Conservation (phyloP, 2,113 vertebrate species). For the Cololabis saira region DNA sequence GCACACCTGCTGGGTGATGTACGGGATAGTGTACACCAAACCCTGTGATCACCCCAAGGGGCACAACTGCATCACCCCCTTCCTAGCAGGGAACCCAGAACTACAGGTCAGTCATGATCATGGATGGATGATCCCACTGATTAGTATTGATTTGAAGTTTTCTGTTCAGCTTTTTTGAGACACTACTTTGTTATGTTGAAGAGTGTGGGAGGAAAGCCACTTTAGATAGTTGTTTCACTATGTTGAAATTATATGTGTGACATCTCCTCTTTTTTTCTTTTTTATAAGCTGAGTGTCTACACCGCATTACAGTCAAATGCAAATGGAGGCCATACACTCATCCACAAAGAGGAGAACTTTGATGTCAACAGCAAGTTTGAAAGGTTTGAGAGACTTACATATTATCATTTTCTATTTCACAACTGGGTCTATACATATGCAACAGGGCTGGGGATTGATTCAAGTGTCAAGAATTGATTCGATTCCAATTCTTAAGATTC, state of each 20-base stretch:
- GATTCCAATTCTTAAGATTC: no score
- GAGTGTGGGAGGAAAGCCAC: no score
- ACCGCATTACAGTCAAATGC: constrained; percentile 84
- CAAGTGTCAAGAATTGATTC: no score
- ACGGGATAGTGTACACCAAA: constrained; percentile 94
- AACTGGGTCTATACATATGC: no score
- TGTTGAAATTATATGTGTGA: no score
- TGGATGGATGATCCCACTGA: no score
- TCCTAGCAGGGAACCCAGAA: constrained; percentile 87
- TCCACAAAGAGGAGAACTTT: constrained; percentile 92
- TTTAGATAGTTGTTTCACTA: no score
- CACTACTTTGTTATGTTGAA: no score
- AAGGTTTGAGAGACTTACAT: constrained; percentile 77
- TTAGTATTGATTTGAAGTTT: neutral
- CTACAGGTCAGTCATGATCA: constrained; percentile 84
- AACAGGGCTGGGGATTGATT: no score
- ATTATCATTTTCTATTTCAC: neutral
- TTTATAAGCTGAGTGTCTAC: constrained; percentile 90
- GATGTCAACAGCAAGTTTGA: constrained; percentile 92
- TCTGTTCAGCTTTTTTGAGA: neutral
- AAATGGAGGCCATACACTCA: constrained; percentile 89
- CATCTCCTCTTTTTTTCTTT: neutral
- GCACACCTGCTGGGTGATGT: constrained; percentile 99
- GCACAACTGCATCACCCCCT: constrained; percentile 88
- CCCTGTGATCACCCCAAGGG: constrained; percentile 82